Conservation (phyloP, 2,797 vertebrate species). For the Sebastes iracundus region DNA sequence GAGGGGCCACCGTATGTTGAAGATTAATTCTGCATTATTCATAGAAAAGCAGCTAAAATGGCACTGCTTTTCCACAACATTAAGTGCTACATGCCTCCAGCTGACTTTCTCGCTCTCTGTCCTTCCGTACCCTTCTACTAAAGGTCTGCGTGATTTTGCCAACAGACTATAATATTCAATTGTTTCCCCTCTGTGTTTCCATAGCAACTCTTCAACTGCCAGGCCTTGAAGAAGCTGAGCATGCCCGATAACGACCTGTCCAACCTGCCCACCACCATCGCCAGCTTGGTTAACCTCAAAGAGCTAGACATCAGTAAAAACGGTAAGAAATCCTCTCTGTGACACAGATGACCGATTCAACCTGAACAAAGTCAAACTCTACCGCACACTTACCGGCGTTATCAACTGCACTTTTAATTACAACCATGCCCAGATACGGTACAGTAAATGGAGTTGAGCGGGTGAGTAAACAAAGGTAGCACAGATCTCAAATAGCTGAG, state of each 20-base stretch:
- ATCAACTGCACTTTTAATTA: neutral
- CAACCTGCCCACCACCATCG: conserved; percentile 94
- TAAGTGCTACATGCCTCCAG: conserved; percentile 36
- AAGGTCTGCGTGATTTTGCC: conserved; percentile 23
- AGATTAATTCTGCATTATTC: conserved; percentile 63
- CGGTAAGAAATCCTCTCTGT: conserved; percentile 77
- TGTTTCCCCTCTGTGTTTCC: conserved; percentile 63
- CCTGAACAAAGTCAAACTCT: neutral
- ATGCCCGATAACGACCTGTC: conserved; percentile 98
- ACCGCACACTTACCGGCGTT: neutral
- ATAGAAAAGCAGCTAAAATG: conserved; percentile 39
- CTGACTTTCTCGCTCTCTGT: neutral
- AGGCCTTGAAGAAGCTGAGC: conserved; percentile 97
- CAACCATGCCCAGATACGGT: neutral
- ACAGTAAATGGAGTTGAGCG: neutral
- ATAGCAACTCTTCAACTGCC: conserved; percentile 99
- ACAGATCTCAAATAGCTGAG: neutral
- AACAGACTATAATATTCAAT: conserved; percentile 18
- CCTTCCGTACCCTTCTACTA: conserved; percentile 7
- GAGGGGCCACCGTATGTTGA: conserved; percentile 1
- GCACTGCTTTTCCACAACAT: conserved; percentile 49
- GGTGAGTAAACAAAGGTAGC: neutral
- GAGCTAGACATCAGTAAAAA: conserved; percentile 99
- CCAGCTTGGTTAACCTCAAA: conserved; percentile 97
- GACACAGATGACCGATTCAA: neutral